phyloP scores from a whole-genome alignment of 2,797 vertebrate genomes.

The Sebastes melanostomus region DNA sequence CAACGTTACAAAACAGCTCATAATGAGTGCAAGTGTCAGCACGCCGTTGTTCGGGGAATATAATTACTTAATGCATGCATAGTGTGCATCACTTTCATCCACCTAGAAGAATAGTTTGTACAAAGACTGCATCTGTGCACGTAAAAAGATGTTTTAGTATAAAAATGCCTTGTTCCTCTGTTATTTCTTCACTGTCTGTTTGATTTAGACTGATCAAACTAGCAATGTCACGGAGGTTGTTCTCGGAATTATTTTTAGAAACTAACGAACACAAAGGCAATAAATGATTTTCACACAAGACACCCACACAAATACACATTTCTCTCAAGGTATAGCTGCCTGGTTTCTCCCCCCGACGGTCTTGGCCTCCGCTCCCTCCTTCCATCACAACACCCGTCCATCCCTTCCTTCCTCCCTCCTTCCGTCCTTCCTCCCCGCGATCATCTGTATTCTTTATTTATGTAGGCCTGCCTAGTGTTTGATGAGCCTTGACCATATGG shows the following conservation, averaged over 20 bases:
- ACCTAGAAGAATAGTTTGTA: not conserved
- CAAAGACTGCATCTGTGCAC: not conserved
- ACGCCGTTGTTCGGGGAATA: not conserved
- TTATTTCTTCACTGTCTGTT: not conserved
- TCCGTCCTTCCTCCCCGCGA: slow-evolving; percentile 36
- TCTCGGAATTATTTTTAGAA: slow-evolving; percentile 45
- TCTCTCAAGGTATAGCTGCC: not conserved
- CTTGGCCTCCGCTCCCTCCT: slow-evolving; percentile 53
- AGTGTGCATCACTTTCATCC: not conserved
- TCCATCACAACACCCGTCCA: slow-evolving; percentile 50
- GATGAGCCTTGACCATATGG: slow-evolving; percentile 80
- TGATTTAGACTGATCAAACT: slow-evolving; percentile 26
- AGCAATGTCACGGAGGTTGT: slow-evolving; percentile 4
- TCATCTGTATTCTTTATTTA: slow-evolving; percentile 76
- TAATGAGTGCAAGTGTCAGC: slow-evolving; percentile 11
- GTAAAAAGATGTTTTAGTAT: not conserved
- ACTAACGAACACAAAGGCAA: slow-evolving; percentile 8
- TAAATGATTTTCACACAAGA: slow-evolving; percentile 22
- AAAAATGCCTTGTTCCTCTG: not conserved
- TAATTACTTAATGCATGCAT: not conserved
- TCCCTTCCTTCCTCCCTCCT: slow-evolving; percentile 25
- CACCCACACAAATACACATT: not conserved
- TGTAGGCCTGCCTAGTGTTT: slow-evolving; percentile 66
- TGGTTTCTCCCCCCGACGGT: slow-evolving; percentile 31
- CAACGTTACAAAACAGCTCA: slow-evolving; percentile 5